Conservation (phyloP, 2,113 vertebrate genomes). For the Sylvietta virens region DNA sequence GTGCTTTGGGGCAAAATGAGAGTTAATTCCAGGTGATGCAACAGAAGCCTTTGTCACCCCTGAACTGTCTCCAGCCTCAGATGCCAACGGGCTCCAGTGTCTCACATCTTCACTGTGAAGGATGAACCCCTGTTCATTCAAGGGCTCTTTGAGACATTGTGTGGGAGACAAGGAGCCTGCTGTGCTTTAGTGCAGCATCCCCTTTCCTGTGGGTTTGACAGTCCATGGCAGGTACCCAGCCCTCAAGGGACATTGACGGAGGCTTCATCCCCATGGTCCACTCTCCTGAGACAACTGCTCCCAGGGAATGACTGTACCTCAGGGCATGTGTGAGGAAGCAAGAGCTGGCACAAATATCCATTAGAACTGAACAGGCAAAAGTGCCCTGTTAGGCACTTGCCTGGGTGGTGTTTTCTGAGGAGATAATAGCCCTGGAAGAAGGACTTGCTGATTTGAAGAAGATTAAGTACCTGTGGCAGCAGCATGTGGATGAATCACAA, state of each 20-base stretch:
- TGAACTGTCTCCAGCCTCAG: not conserved
- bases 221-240: not conserved
- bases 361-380: not conserved
- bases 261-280: not conserved
- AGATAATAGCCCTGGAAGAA: slow-evolving; percentile 8
- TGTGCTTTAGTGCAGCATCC: not conserved
- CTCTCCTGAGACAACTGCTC: not conserved
- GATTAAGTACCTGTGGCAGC: slow-evolving; percentile 37
- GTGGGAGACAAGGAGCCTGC: not conserved
- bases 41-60: not conserved
- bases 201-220: not conserved
- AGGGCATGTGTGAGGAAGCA: not conserved
- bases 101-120: not conserved
- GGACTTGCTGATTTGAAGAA: slow-evolving; percentile 34
- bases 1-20: not conserved
- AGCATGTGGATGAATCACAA: slow-evolving; percentile 40
- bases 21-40: not conserved
- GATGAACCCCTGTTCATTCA: not conserved
- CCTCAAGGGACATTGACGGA: not conserved
- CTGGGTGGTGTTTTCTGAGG: not conserved
- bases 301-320: not conserved
- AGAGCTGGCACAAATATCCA: not conserved
- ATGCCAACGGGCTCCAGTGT: not conserved
- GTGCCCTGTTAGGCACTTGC: not conserved
- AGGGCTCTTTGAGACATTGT: not conserved